Evolutionary conservation across 2,888 invertebrate species (phyloP).

Genomic region (Hirudinaria manillensis): DNA sequence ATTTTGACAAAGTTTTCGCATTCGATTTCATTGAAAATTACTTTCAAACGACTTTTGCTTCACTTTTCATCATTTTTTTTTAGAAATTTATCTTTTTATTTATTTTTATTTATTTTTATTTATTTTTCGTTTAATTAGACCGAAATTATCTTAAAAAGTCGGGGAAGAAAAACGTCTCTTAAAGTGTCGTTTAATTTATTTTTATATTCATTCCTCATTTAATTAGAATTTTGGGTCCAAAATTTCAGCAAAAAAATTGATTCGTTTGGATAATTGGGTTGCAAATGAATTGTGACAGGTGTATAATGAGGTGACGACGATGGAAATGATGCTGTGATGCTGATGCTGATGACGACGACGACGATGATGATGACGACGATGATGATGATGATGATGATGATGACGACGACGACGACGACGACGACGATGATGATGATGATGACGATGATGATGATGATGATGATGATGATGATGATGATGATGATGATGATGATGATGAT

Average conservation of each 20-base stretch:
- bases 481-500: slow-evolving; percentile 7
- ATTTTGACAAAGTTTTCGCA: no score
- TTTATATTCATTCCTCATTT: no score
- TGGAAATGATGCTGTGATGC: neutral
- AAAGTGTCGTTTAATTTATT: no score
- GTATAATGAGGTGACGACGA: neutral
- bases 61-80: neutral
- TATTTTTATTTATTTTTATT: neutral
- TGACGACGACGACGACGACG: neutral
- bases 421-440: slow-evolving; percentile 1
- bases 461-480: neutral
- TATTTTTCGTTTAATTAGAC: neutral
- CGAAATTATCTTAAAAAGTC: neutral
- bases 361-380: neutral
- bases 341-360: slow-evolving; percentile 13
- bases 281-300: no score
- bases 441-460: slow-evolving; percentile 4
- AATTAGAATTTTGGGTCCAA: no score
- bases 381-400: slow-evolving; percentile 12
- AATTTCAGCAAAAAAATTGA: no score
- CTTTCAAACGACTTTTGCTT: neutral
- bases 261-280: no score
- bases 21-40: neutral
- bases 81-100: neutral
- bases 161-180: neutral